Evolutionary conservation across 64 coral and sea anemone genomes (phyloP), one percentile per base, ranked within the genome.

Genomic region (Platygyra sinensis): DNA sequence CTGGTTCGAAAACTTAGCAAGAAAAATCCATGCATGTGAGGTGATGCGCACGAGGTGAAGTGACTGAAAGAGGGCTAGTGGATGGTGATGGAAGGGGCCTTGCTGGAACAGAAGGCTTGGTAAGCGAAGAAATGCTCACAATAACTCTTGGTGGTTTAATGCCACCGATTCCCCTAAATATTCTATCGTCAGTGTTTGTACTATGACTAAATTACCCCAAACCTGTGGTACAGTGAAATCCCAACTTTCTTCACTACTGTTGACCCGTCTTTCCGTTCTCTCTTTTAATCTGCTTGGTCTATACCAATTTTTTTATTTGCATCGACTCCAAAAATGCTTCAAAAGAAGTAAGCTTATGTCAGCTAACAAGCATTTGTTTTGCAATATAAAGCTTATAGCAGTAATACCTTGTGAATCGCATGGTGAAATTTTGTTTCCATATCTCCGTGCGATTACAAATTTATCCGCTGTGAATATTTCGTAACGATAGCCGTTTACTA

Each of bases 21-120:
- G 0, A 22, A 30, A 67, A 22, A 29, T 79, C 24, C 81, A 85
- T 72, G 38, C 81, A 85, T 72, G 38, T 85, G 81, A 22, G 32
- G 38, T 27, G 81, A 32, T 5, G 50, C 29, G 25, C 12, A 2
- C 7, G 20, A 31, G 22, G 7, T 71, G 81, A 71, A 52, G 63
- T 20, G 49, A n/a, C 24, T 25, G 54, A 25, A 61, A 28, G 39
- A 63, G 22, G 38, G 10, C 15, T 10, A 10, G 19, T 10, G 57
- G 36, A 19, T 13, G 81, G 81, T 13, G 7, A 85, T 85, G 81
- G 81, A 85, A 12, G 81, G 62, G 25, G 81, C 61, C 13, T 72
- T 85, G 62, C 33, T 85, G 12, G 81, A 72, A 6, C 65, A 85
- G 81, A 85, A 85, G 63, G 63, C 81, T 85, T 85, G 81, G 81